These are phyloP conservation scores for Eristalinus sepulchralis DNA, from an alignment of 2,888 invertebrate genomes.

Conservation along the genomic window DNA sequence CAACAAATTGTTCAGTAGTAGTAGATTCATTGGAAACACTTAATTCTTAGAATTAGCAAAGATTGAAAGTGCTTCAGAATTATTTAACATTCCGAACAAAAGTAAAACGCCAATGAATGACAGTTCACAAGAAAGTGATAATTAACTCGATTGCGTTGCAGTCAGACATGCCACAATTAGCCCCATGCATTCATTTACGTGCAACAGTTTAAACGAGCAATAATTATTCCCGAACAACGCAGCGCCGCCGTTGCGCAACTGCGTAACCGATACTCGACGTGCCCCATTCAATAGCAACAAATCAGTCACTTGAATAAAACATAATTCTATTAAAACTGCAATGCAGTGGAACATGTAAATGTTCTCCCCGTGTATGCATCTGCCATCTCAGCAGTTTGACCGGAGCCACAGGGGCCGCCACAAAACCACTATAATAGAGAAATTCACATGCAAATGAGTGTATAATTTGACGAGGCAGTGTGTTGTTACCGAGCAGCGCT, in stretches of 20 bases:
- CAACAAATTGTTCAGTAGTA: too few species aligned
- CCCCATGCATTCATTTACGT: background rate
- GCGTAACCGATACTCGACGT: background rate
- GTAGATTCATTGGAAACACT: too few species aligned
- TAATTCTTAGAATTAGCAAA: too few species aligned
- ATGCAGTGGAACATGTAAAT: background rate
- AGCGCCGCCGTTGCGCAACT: background rate
- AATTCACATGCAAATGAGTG: constrained; percentile 17
- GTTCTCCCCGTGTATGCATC: background rate
- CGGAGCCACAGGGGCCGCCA: constrained; percentile 1
- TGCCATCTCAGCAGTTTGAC: background rate
- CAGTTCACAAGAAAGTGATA: background rate
- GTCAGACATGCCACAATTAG: background rate
- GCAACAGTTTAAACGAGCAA: background rate
- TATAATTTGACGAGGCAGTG: background rate
- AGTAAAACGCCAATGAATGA: background rate
- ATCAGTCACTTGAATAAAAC: constrained; percentile 28
- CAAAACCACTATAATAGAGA: constrained; percentile 10
- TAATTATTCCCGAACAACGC: background rate
- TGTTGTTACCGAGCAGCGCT: background rate
- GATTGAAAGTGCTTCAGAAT: too few species aligned
- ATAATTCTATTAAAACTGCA: constrained; percentile 24
- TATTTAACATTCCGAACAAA: too few species aligned
- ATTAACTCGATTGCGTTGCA: background rate
- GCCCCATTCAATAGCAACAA: constrained; percentile 19